A percentile compares a stretch with the other conserved stretches of the same genome.
phyloP scores from a whole-genome alignment of 2,888 invertebrate species.

The Xanthia togata region DNA sequence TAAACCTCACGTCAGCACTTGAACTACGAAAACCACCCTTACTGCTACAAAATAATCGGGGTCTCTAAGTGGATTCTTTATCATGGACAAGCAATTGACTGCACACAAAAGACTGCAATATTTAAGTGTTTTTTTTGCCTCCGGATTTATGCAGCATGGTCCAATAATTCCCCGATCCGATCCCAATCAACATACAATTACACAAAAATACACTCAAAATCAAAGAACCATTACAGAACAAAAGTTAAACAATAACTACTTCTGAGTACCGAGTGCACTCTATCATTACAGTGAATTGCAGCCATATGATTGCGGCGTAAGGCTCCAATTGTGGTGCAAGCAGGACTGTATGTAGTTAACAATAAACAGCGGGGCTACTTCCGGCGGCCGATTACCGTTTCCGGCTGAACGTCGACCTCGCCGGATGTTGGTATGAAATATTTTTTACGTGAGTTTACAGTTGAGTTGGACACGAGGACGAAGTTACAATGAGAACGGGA shows the following conservation, averaged over 20 bases:
- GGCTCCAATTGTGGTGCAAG: conserved; percentile 39
- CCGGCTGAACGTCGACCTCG: conserved; percentile 68
- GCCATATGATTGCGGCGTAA: conserved; percentile 42
- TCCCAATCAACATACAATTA: conserved; percentile 24
- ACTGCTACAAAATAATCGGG: too few species aligned
- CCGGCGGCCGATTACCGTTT: conserved; percentile 75
- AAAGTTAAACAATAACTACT: conserved; percentile 45
- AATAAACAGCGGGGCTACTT: conserved; percentile 72
- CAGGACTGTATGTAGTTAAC: conserved; percentile 66
- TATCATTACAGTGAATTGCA: conserved; percentile 48
- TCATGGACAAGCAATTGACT: too few species aligned
- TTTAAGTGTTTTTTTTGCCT: neutral
- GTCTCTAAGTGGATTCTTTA: too few species aligned
- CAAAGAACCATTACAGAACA: conserved; percentile 20
- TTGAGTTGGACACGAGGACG: conserved; percentile 36
- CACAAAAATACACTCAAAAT: conserved; percentile 28
- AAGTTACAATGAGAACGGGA: conserved; percentile 42
- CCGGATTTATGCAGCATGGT: neutral
- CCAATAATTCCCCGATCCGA: neutral
- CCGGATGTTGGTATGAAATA: conserved; percentile 70
- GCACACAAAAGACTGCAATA: neutral
- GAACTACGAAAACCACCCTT: too few species aligned
- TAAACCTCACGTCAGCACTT: too few species aligned
- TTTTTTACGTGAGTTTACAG: conserved; percentile 68
- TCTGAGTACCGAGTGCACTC: conserved; percentile 32